These are phyloP conservation scores for Leptopterna dolabrata DNA, from an alignment of 2,888 invertebrate species.

Conservation along the genomic window DNA sequence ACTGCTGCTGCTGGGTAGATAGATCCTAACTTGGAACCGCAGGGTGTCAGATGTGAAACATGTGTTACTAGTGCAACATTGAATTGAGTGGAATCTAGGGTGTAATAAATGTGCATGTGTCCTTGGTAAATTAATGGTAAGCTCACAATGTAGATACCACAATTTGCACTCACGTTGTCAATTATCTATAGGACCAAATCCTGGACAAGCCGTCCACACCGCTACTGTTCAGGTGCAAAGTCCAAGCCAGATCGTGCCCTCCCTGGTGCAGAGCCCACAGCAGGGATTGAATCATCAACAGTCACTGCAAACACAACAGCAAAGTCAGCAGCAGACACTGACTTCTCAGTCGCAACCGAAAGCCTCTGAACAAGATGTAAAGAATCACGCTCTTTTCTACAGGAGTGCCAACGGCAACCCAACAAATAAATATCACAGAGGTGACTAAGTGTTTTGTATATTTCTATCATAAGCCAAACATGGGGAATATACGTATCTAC, in stretches of 20 bases:
- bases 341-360: neutral
- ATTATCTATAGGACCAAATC: neutral
- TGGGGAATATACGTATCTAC: too few species aligned
- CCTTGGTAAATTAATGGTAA: neutral
- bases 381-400: conserved; percentile 51
- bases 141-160: neutral
- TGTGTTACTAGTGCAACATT: too few species aligned
- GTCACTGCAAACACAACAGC: neutral
- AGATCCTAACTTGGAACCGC: too few species aligned
- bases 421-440: conserved; percentile 46
- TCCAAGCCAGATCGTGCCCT: neutral
- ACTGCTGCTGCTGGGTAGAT: too few species aligned
- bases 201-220: neutral
- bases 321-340: neutral
- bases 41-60: too few species aligned
- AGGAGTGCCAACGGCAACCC: conserved; percentile 22
- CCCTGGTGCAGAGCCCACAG: neutral
- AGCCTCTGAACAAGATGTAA: conserved; percentile 21
- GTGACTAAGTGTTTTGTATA: neutral
- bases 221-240: neutral
- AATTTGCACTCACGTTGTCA: neutral
- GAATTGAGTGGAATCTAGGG: too few species aligned
- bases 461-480: neutral
- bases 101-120: neutral
- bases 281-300: neutral